Conservation (phyloP, 2,113 vertebrate genomes). For the Tachycineta bicolor region DNA sequence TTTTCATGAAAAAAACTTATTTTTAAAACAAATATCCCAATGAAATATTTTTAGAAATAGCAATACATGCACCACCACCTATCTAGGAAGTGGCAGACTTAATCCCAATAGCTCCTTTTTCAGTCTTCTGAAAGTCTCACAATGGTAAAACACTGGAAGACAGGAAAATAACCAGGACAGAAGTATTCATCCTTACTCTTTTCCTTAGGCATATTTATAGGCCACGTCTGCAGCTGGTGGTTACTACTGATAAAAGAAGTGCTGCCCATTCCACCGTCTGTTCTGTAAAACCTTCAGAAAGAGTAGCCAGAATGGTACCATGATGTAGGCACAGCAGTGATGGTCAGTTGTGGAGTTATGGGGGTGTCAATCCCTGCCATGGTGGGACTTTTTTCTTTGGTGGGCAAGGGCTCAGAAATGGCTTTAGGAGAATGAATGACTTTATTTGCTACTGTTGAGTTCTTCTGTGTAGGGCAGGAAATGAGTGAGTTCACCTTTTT, state of each 20-base stretch:
- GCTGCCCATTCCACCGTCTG: neutral
- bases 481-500: too few relatives aligned
- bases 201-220: neutral
- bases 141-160: neutral
- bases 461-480: neutral
- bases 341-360: neutral
- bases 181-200: neutral
- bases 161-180: neutral
- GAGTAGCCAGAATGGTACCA: neutral
- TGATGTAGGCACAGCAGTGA: fast-evolving
- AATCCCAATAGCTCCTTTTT: neutral
- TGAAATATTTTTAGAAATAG: neutral
- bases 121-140: neutral
- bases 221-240: neutral
- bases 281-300: neutral
- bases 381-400: neutral
- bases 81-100: neutral
- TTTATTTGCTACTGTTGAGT: neutral
- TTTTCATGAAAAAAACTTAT: neutral
- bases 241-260: neutral
- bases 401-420: neutral
- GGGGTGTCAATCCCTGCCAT: neutral
- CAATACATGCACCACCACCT: neutral
- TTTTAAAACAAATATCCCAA: neutral
- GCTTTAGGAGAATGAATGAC: neutral